phyloP scores from a whole-genome alignment of 2,888 invertebrate species.

The Pherbina coryleti region DNA sequence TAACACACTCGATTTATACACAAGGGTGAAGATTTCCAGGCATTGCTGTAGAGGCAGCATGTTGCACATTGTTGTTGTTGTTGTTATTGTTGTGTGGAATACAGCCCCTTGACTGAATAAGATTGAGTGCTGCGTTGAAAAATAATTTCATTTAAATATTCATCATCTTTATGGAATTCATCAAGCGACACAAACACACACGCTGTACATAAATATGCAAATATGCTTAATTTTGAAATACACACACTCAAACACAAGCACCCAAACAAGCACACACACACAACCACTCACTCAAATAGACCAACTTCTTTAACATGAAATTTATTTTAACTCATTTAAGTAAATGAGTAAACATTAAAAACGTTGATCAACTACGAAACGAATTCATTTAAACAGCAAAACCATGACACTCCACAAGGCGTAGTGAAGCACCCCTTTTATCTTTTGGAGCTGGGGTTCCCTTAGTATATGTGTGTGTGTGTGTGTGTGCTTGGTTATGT shows the following conservation, averaged over 20 bases:
- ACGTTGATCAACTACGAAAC: slow-evolving; percentile 32
- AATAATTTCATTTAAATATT: slow-evolving; percentile 32
- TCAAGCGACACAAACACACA: not conserved
- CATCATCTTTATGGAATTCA: slow-evolving; percentile 25
- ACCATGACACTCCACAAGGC: not conserved
- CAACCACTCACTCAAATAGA: not conserved
- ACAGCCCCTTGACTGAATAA: not conserved
- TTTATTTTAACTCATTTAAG: slow-evolving; percentile 25
- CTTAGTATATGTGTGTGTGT: not conserved
- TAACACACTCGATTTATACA: slow-evolving; percentile 45
- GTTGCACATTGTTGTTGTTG: not conserved
- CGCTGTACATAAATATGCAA: not conserved
- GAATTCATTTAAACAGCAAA: slow-evolving; percentile 24
- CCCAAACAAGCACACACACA: not conserved
- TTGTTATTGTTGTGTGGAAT: not conserved
- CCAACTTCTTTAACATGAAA: not conserved
- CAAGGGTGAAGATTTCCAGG: not conserved
- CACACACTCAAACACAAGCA: not conserved
- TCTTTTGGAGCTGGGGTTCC: not conserved
- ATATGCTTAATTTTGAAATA: not conserved
- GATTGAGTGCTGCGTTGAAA: not conserved
- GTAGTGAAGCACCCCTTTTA: not conserved
- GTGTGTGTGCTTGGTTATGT: not conserved
- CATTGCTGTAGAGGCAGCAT: not conserved
- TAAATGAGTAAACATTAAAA: slow-evolving; percentile 34